Evolutionary conservation across 2,113 vertebrate species (phyloP).

Genomic region (Gymnocephalus cernua): DNA sequence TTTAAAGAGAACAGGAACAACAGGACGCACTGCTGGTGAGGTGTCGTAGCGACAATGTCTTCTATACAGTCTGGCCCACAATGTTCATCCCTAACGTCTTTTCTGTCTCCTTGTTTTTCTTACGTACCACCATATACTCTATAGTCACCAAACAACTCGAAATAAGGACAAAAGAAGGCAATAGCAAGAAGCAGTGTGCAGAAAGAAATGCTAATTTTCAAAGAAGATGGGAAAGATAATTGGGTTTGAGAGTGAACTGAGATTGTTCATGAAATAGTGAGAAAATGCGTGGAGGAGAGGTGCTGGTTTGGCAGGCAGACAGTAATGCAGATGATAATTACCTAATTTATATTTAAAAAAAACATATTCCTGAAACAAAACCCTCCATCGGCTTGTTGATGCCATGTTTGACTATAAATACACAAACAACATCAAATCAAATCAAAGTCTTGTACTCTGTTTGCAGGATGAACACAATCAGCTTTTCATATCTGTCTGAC

Average conservation of each 20-base stretch:
- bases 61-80: not conserved
- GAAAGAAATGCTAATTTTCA: constrained; percentile 3
- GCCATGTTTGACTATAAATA: constrained; percentile 34
- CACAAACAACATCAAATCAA: constrained; percentile 51
- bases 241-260: constrained; percentile 16
- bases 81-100: not conserved
- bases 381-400: not conserved
- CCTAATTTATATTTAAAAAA: constrained; percentile 3
- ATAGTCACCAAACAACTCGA: not conserved
- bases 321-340: constrained; percentile 7
- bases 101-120: constrained; percentile 12
- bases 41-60: not conserved
- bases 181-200: constrained; percentile 10
- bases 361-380: constrained; percentile 6
- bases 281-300: constrained; percentile 28
- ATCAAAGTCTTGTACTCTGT: constrained; percentile 56
- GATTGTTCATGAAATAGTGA: not conserved
- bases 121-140: not conserved
- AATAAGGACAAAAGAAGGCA: not conserved
- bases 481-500: constrained; percentile 54
- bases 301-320: not conserved
- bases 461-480: constrained; percentile 68
- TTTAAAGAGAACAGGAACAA: constrained; percentile 12
- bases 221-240: constrained; percentile 35
- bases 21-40: constrained; percentile 16